Evolutionary conservation across 2,113 vertebrate genomes (phyloP), one percentile per base, ranked within the genome.

Genomic region (Irena cyanogastra): DNA sequence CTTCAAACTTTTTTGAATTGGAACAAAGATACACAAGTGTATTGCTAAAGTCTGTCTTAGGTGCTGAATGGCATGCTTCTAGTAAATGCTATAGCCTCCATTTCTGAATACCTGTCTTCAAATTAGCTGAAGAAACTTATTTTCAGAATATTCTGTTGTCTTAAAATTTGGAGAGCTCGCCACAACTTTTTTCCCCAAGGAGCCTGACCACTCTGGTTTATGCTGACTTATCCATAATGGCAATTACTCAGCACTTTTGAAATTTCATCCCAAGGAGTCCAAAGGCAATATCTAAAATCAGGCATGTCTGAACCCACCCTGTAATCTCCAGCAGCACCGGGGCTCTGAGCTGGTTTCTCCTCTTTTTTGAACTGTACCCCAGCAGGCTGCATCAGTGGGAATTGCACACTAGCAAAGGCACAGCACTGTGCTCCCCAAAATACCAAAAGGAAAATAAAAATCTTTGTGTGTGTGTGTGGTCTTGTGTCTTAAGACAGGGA

Each of bases 401-500:
- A 90, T 31, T 81, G 71, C 42, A 66, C 59, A 4, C 47, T n/a
- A 59, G 66, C 42, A 69, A 82, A 82, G 49, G 45, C 53, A 35
- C 44, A 76, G 50, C 14, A 24, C n/a, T 4, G 0, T 59, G 21
- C 66, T 89, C 61, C 50, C 78, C 42, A 42, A 93, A 87, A 77
- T 54, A 45, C 50, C 54, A 74, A 70, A 77, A 85, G 49, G 74
- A 79, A 72, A 79, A 66, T 53, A 72, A 95, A 77, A 72, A 45
- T 74, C 47, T 75, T 56, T 22, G 42, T 71, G 52, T 50, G 16
- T 92, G 80, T 95, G 95, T 95, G 93, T 94, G 91, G 90, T 93
- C 85, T 88, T 68, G 79, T 92, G 93, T 31, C 79, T 97, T 90
- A 86, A 96, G 66, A 69, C 45, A 83, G 31, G 52, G 63, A 86